Percentiles rank a stretch among this genome's conserved stretches.
Conservation (phyloP, 2,113 vertebrate species). For the Erythrocebus patas region DNA sequence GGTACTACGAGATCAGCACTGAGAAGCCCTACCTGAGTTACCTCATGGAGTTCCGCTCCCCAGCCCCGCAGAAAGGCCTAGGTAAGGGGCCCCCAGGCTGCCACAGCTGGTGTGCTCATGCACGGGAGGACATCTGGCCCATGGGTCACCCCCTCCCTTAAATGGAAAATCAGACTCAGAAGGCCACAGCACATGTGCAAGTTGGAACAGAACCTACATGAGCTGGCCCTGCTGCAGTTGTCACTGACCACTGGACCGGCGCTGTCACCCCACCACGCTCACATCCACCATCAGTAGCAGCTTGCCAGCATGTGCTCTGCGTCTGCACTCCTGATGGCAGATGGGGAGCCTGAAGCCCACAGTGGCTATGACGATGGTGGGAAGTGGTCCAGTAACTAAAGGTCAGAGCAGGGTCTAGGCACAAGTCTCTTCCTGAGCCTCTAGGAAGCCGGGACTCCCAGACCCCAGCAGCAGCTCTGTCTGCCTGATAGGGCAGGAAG, state of each 20-base stretch:
- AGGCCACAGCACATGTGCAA: neutral
- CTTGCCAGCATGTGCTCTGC: rapidly evolving
- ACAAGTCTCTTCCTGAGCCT: neutral
- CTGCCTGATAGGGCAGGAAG: neutral
- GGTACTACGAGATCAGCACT: slow-evolving; percentile 94
- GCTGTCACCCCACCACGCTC: rapidly evolving
- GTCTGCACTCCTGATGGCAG: neutral
- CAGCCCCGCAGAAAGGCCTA: slow-evolving; percentile 95
- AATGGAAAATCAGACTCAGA: neutral
- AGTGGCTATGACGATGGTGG: neutral
- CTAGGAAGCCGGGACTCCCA: neutral
- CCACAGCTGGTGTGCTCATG: rapidly evolving
- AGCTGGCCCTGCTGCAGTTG: neutral
- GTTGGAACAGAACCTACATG: neutral
- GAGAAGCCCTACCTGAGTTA: slow-evolving; percentile 97
- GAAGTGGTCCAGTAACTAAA: neutral
- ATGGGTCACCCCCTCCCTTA: neutral
- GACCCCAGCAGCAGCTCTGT: neutral
- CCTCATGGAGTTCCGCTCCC: slow-evolving; percentile 97
- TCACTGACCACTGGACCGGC: rapidly evolving
- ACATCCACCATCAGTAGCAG: rapidly evolving
- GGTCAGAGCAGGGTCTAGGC: neutral
- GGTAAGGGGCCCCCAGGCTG: slow-evolving; percentile 81
- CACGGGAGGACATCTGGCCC: neutral
- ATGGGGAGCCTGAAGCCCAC: neutral